Percentiles rank a stretch among this genome's conserved stretches.
Evolutionary conservation across 2,888 invertebrate genomes (phyloP).

Genomic region (Dryadula phaetusa): DNA sequence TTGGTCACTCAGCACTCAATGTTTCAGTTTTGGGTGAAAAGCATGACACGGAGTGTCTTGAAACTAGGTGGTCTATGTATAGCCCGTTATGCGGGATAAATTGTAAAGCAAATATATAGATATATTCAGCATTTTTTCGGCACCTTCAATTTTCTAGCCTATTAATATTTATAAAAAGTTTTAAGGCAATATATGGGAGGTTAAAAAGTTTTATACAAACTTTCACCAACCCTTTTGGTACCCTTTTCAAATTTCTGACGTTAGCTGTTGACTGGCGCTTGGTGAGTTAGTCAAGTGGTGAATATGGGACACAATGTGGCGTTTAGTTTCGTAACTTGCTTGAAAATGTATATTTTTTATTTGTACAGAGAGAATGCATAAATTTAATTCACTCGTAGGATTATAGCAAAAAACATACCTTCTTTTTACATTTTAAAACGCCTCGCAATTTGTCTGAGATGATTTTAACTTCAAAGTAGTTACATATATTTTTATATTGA

Average conservation of each 20-base stretch:
- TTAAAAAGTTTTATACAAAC: slow-evolving; percentile 9
- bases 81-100: too few relatives aligned
- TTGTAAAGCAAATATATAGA: background rate
- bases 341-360: background rate
- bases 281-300: slow-evolving; percentile 3
- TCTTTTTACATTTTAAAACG: too few relatives aligned
- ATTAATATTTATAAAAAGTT: slow-evolving; percentile 20
- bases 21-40: too few relatives aligned
- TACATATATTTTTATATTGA: too few relatives aligned
- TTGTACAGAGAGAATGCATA: background rate
- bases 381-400: background rate
- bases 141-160: background rate
- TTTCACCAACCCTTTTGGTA: background rate
- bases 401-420: too few relatives aligned
- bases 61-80: too few relatives aligned
- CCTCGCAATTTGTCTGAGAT: too few relatives aligned
- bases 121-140: background rate
- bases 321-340: background rate
- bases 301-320: background rate
- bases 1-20: too few relatives aligned
- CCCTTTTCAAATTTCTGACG: slow-evolving; percentile 21
- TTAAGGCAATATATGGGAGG: slow-evolving; percentile 11
- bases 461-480: too few relatives aligned
- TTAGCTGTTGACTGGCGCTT: slow-evolving; percentile 6
- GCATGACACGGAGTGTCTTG: too few relatives aligned